A percentile compares a stretch with the other conserved stretches of the same genome.
These are phyloP conservation scores for Cyanoderma ruficeps DNA, from an alignment of 2,113 vertebrate species.

Conservation along the genomic window DNA sequence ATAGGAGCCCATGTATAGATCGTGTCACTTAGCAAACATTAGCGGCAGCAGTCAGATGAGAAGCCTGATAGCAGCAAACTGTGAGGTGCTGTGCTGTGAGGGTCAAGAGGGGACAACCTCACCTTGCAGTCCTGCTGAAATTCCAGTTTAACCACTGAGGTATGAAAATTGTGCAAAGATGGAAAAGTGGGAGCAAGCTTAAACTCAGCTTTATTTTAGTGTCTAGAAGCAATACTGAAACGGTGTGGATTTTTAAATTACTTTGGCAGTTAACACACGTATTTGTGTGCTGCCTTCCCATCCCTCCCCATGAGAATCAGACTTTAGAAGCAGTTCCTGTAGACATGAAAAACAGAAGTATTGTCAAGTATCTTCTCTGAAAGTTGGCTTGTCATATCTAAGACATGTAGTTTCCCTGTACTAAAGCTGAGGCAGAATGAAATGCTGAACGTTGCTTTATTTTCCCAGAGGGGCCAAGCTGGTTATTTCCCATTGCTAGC, in stretches of 20 bases:
- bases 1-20: neutral
- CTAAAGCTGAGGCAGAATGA: neutral
- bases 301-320: neutral
- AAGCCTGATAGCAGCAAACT: neutral
- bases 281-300: neutral
- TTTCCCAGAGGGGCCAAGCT: neutral
- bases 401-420: neutral
- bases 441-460: neutral
- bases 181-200: neutral
- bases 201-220: neutral
- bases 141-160: neutral
- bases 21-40: neutral
- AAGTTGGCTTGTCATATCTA: neutral
- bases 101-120: neutral
- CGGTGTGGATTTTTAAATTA: neutral
- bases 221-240: neutral
- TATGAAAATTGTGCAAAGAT: neutral
- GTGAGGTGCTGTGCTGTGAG: neutral
- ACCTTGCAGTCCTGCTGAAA: neutral
- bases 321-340: neutral
- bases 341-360: neutral
- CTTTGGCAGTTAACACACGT: neutral
- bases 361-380: neutral
- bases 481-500: neutral
- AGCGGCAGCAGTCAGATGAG: neutral